Conservation (phyloP, 2,113 vertebrate species). For the Phainopepla nitens region DNA sequence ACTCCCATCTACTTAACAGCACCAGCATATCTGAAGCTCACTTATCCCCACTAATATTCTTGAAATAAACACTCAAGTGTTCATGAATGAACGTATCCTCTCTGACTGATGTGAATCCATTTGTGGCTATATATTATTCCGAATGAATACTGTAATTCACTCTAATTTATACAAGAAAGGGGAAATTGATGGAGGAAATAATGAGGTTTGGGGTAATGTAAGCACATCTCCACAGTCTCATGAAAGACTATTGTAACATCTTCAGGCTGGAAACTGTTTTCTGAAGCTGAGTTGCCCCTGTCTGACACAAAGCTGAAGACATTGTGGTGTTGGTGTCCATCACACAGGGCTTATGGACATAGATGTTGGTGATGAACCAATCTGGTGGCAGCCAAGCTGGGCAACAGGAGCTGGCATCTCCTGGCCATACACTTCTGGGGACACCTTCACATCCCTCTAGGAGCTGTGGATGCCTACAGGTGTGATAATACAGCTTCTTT, state of each 20-base stretch:
- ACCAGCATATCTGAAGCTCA: constrained; percentile 3
- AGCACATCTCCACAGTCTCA: not conserved
- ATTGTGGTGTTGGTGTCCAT: not conserved
- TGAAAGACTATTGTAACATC: not conserved
- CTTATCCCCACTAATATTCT: constrained; percentile 54
- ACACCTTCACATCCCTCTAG: not conserved
- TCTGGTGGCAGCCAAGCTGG: not conserved
- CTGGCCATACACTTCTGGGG: not conserved
- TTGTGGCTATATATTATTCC: constrained; percentile 32
- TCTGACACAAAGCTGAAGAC: not conserved
- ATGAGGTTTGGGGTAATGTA: constrained; percentile 7
- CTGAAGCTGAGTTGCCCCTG: not conserved
- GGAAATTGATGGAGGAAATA: constrained; percentile 40
- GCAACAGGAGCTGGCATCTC: not conserved
- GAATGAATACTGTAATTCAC: constrained; percentile 21
- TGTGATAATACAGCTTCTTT: not conserved
- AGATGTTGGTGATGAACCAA: not conserved
- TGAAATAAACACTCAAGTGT: constrained; percentile 58
- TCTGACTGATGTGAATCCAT: constrained; percentile 45
- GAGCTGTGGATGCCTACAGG: not conserved
- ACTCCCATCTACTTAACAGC: constrained; percentile 35
- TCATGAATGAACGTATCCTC: constrained; percentile 38
- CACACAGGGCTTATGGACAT: fast-evolving
- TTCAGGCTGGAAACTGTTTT: not conserved
- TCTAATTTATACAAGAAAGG: constrained; percentile 51